These are phyloP conservation scores for Homalodisca vitripennis DNA, from an alignment of 1,140 invertebrate genomes.

Conservation along the genomic window DNA sequence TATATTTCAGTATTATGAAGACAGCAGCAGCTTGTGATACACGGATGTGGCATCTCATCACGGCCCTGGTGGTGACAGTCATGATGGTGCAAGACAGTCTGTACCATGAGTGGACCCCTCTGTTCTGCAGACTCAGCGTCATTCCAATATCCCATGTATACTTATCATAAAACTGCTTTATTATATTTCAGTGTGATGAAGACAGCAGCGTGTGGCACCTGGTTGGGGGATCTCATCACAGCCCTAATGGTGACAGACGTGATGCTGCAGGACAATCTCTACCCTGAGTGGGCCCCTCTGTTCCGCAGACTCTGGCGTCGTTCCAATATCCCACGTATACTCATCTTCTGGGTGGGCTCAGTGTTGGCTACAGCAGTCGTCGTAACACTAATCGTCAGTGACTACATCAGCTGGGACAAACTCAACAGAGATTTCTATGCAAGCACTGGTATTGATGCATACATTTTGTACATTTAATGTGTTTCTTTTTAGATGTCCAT, in stretches of 20 bases:
- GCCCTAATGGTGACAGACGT: slow-evolving; percentile 58
- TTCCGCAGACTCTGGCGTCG: slow-evolving; percentile 50
- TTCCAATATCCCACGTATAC: slow-evolving; percentile 50
- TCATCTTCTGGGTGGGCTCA: slow-evolving; percentile 55
- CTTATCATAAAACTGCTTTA: no score
- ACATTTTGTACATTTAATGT: no score
- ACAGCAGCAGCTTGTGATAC: slow-evolving; percentile 57
- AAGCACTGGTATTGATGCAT: slow-evolving; percentile 53
- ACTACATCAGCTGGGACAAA: slow-evolving; percentile 56
- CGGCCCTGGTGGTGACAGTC: slow-evolving; percentile 56
- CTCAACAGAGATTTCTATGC: slow-evolving; percentile 55
- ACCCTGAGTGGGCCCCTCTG: slow-evolving; percentile 52
- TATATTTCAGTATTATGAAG: slow-evolving; percentile 58
- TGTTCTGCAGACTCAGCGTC: slow-evolving; percentile 49
- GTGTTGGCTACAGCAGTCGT: slow-evolving; percentile 51
- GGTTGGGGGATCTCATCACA: slow-evolving; percentile 59
- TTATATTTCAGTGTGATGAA: slow-evolving; percentile 59
- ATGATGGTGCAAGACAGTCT: slow-evolving; percentile 60
- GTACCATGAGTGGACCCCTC: slow-evolving; percentile 53
- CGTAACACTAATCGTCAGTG: slow-evolving; percentile 54
- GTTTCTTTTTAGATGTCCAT: no score
- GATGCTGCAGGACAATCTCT: slow-evolving; percentile 59
- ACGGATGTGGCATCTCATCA: slow-evolving; percentile 59
- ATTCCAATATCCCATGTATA: slow-evolving; percentile 50
- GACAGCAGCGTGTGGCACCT: slow-evolving; percentile 56